phyloP scores from a whole-genome alignment of 2,113 vertebrate species.

The Hemiscyllium ocellatum region DNA sequence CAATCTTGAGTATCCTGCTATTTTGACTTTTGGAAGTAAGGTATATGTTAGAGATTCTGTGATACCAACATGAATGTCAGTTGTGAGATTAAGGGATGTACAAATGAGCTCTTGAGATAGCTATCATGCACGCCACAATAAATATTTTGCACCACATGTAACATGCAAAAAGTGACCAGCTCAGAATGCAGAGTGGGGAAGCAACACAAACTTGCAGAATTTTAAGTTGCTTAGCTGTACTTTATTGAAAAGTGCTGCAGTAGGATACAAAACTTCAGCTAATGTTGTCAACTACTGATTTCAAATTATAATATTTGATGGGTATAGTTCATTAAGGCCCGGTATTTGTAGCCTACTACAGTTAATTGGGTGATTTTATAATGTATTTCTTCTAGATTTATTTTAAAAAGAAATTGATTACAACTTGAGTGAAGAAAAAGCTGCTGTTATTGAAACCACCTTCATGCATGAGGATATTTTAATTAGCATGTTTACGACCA shows the following conservation, averaged over 20 bases:
- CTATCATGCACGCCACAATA: neutral
- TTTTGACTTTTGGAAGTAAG: neutral
- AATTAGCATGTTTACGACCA: conserved; percentile 7
- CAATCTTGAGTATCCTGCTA: neutral
- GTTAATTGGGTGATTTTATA: neutral
- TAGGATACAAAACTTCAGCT: neutral
- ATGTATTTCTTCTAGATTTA: neutral
- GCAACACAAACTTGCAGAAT: neutral
- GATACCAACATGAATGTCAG: neutral
- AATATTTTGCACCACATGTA: neutral
- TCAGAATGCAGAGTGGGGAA: neutral
- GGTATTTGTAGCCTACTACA: neutral
- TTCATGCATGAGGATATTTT: neutral
- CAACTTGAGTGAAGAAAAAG: neutral
- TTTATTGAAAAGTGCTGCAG: neutral
- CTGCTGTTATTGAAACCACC: neutral
- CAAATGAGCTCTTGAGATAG: neutral
- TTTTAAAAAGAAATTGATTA: neutral
- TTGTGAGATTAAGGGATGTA: neutral
- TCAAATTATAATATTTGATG: neutral
- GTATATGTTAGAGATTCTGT: neutral
- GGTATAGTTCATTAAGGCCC: neutral
- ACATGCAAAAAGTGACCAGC: neutral
- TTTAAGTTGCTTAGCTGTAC: neutral
- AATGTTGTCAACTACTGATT: neutral